A percentile compares a stretch with the other conserved stretches of the same genome.
phyloP scores from a whole-genome alignment of 1,140 invertebrate species.

The Eriocheir sinensis region DNA sequence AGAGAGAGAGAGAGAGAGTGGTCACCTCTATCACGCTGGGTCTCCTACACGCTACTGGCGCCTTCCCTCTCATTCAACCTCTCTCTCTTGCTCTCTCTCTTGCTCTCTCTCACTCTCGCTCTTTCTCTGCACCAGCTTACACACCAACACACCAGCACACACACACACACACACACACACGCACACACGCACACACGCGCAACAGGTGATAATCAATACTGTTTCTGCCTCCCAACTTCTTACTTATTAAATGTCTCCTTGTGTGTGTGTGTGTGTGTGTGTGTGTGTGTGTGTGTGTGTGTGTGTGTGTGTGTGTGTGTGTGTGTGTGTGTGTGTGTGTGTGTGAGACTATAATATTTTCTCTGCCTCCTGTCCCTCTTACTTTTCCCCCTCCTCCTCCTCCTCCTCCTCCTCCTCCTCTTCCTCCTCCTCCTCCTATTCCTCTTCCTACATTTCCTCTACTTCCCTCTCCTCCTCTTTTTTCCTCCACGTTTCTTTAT shows the following conservation, averaged over 20 bases:
- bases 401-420: background rate
- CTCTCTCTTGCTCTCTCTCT: constrained; percentile 32
- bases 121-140: background rate
- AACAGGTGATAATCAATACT: background rate
- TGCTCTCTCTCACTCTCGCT: constrained; percentile 30
- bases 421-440: background rate
- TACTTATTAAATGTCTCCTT: background rate
- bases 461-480: background rate
- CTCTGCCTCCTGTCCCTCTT: background rate
- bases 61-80: background rate
- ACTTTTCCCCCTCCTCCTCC: background rate
- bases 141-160: background rate
- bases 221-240: background rate
- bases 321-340: background rate
- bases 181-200: background rate
- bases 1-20: background rate
- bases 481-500: background rate
- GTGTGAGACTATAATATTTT: background rate
- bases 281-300: background rate
- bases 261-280: background rate
- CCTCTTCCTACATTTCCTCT: no score
- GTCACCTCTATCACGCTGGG: constrained; percentile 10
- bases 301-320: constrained; percentile 30
- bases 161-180: background rate
- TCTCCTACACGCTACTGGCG: background rate